Evolutionary conservation across 2,888 invertebrate genomes (phyloP).

Genomic region (Oxycera nigricornis): DNA sequence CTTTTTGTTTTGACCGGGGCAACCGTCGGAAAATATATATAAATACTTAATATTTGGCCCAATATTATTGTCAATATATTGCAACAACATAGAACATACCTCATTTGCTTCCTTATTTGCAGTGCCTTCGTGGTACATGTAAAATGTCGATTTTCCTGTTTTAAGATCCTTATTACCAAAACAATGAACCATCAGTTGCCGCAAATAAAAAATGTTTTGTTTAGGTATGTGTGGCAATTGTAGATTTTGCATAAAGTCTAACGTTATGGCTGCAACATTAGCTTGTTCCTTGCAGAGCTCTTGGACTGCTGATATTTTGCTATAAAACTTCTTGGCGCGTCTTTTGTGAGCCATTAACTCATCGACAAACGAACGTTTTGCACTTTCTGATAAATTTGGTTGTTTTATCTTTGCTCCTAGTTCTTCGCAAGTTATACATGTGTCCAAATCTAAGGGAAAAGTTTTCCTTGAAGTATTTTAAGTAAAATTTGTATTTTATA

Average conservation of each 20-base stretch:
- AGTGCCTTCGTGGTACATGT: constrained; percentile 47
- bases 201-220: constrained; percentile 41
- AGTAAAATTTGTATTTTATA: constrained; percentile 21
- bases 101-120: constrained; percentile 23
- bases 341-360: constrained; percentile 12
- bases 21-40: constrained; percentile 16
- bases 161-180: constrained; percentile 48
- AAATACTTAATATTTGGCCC: constrained; percentile 1
- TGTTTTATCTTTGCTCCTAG: not conserved
- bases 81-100: constrained; percentile 4
- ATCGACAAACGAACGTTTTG: not conserved
- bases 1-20: constrained; percentile 19
- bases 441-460: no score
- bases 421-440: constrained; percentile 6
- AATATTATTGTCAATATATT: constrained; percentile 1
- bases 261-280: constrained; percentile 42
- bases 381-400: not conserved
- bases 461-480: not conserved
- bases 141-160: constrained; percentile 44
- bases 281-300: not conserved
- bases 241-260: constrained; percentile 50
- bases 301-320: constrained; percentile 15
- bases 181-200: constrained; percentile 49
- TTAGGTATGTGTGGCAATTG: constrained; percentile 28
- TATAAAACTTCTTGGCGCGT: constrained; percentile 26